Evolutionary conservation across 64 coral and sea anemone genomes (phyloP).

Genomic region (Stichodactyla helianthus): DNA sequence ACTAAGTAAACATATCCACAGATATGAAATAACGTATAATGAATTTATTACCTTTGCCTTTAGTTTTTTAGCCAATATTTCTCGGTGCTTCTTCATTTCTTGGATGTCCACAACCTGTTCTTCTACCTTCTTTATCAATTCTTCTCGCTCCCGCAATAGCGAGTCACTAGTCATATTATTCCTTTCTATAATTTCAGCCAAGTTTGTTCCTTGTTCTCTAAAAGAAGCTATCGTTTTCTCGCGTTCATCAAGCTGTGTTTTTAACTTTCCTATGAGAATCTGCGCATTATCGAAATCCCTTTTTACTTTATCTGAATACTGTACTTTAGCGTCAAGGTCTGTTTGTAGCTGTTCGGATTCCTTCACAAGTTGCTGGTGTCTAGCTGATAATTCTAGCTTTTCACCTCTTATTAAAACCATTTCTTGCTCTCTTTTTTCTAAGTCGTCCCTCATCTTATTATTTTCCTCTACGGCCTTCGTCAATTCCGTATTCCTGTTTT

Average conservation of each 20-base stretch:
- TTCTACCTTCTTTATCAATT: constrained; percentile 67
- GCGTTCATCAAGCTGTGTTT: constrained; percentile 73
- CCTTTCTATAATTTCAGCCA: constrained; percentile 76
- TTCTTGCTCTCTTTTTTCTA: constrained; percentile 61
- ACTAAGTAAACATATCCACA: too few relatives aligned
- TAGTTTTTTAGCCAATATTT: constrained; percentile 77
- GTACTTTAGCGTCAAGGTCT: constrained; percentile 8
- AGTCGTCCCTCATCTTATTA: constrained; percentile 21
- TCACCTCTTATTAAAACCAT: constrained; percentile 39
- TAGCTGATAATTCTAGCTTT: constrained; percentile 37
- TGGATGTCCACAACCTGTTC: constrained; percentile 70
- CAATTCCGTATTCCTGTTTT: constrained; percentile 35
- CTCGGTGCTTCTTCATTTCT: constrained; percentile 77
- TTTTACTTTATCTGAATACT: constrained; percentile 14
- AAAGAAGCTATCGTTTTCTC: constrained; percentile 80
- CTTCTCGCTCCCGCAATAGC: constrained; percentile 72
- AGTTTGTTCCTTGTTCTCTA: constrained; percentile 65
- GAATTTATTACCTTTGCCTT: constrained; percentile 42
- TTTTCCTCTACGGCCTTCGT: constrained; percentile 32
- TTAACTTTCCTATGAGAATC: constrained; percentile 54
- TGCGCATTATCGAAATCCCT: constrained; percentile 49
- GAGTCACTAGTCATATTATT: constrained; percentile 81
- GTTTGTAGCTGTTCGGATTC: constrained; percentile 6
- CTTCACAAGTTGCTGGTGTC: constrained; percentile 31
- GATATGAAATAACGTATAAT: neutral